Evolutionary conservation across 2,113 vertebrate genomes (phyloP).

Genomic region (Paradoxurus hermaphroditus): DNA sequence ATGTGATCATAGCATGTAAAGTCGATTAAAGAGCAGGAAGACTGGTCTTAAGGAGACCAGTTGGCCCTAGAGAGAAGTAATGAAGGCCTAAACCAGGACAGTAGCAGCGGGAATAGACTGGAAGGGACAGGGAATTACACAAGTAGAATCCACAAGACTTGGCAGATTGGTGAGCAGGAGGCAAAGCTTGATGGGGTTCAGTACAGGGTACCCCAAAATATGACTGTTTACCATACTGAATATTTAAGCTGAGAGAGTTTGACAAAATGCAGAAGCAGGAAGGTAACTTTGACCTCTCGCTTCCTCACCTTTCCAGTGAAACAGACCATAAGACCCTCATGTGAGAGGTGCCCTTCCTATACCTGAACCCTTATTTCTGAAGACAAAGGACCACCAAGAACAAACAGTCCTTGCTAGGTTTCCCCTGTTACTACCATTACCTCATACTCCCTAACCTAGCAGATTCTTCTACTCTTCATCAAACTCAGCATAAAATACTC

Average conservation of each 20-base stretch:
- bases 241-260: background rate
- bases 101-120: background rate
- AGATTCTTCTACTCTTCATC: background rate
- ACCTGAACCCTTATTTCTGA: background rate
- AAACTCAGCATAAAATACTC: background rate
- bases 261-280: background rate
- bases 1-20: background rate
- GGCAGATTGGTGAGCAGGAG: background rate
- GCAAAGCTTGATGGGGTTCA: background rate
- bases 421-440: background rate
- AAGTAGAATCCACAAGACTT: background rate
- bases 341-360: background rate
- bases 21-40: background rate
- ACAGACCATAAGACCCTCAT: background rate
- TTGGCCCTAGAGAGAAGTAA: background rate
- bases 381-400: background rate
- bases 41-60: background rate
- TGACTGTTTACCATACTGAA: background rate
- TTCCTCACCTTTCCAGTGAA: background rate
- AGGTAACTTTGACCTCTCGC: background rate
- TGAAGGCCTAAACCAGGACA: background rate
- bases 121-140: background rate
- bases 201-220: background rate
- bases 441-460: background rate
- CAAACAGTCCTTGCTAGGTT: background rate